These are phyloP conservation scores for Catamblyrhynchus diadema DNA, from an alignment of 2,797 vertebrate genomes.

Conservation along the genomic window DNA sequence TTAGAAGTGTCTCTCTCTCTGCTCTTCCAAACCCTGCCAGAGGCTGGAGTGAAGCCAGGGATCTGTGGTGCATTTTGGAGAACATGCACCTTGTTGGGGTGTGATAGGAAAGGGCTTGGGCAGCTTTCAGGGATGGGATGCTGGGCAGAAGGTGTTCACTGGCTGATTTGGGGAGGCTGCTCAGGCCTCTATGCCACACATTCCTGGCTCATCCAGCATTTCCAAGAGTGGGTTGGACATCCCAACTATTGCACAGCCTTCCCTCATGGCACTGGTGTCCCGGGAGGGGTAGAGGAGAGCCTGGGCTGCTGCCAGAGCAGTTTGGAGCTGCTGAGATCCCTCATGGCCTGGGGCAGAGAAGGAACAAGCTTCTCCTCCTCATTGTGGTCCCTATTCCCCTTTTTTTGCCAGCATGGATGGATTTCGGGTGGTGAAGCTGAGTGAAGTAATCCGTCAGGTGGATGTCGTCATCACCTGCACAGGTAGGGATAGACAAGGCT, in stretches of 20 bases:
- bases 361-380: not conserved
- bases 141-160: fast-evolving
- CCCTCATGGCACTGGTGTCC: fast-evolving
- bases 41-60: not conserved
- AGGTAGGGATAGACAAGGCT: slow-evolving; percentile 74
- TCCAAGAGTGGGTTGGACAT: not conserved
- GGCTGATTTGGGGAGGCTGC: not conserved
- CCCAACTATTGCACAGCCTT: not conserved
- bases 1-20: not conserved
- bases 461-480: slow-evolving; percentile 99
- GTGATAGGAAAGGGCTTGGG: not conserved
- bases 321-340: not conserved
- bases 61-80: not conserved
- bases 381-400: not conserved
- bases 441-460: slow-evolving; percentile 95
- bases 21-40: not conserved
- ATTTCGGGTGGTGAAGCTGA: slow-evolving; percentile 96
- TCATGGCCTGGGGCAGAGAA: not conserved
- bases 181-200: not conserved
- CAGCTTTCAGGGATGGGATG: not conserved
- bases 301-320: not conserved
- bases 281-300: not conserved
- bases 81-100: not conserved
- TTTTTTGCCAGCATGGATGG: slow-evolving; percentile 91
- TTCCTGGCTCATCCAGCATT: not conserved